Conservation (phyloP, 2,797 vertebrate species). For the Pteronotus mesoamericanus region DNA sequence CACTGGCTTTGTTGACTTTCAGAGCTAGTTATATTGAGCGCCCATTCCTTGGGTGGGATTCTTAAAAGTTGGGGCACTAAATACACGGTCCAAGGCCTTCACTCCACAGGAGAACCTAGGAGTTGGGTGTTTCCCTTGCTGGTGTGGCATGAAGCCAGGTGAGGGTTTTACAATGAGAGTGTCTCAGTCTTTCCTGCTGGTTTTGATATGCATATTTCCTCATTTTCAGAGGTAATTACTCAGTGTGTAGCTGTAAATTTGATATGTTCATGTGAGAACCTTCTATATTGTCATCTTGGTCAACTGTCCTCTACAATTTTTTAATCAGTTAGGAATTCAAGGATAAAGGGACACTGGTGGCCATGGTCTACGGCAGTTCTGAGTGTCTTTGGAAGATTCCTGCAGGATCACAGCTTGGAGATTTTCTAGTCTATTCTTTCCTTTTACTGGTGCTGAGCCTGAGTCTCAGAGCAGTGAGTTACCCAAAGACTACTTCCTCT, state of each 20-base stretch:
- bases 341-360: background rate
- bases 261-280: background rate
- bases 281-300: background rate
- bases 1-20: background rate
- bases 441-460: background rate
- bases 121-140: background rate
- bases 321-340: background rate
- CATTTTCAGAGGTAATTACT: background rate
- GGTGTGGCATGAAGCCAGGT: background rate
- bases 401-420: background rate
- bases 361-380: background rate
- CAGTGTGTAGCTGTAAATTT: background rate
- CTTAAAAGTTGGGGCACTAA: background rate
- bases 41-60: background rate
- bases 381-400: background rate
- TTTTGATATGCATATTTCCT: background rate
- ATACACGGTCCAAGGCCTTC: background rate
- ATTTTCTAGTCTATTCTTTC: background rate
- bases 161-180: background rate
- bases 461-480: background rate
- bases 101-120: background rate
- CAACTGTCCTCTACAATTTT: background rate
- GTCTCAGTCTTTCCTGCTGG: background rate
- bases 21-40: no score
- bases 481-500: background rate